Evolutionary conservation across 1,140 invertebrate genomes (phyloP), one percentile per base, ranked within the genome.

Genomic region (Zaprionus vittiger): DNA sequence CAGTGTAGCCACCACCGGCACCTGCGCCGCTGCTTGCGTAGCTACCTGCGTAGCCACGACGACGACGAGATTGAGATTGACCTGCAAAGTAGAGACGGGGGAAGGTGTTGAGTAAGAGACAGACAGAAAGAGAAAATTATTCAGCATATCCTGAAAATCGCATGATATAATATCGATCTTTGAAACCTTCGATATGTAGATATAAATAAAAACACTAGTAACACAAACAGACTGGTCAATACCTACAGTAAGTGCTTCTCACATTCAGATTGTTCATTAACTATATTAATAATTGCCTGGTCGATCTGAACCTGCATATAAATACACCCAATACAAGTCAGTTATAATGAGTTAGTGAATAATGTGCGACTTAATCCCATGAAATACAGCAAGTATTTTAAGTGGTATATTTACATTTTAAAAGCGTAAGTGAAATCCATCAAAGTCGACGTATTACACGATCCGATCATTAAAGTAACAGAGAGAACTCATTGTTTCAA

Each of bases 21-120:
- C 31, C 31, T 11, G 31, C 31, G 9, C 31, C 31, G 31, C 31
- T 34, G 31, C 31, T 34, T 17, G 68, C 66, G 34, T 91, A 89
- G 38, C 65, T 54, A 15, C 86, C 86, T 1, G 82, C 56, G 4
- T 81, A 89, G 17, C 84, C 84, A 2, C 86, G 86, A 17, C 75
- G 73, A 28, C 44, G 68, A 5, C 73, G 61, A 2, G 41, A 41
- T 2, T 56, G 60, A 17, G 26, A 6, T 1, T 68, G 55, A 5
- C 9, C 68, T 71, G 68, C 7, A 57, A 67, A 4, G 20, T 28
- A 49, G n/a, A 47, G n/a, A 47, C 3, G 41, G 11, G 41, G 3
- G 7, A 47, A 2, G n/a, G 1, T 1, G 7, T 44, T n/a, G n/a
- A 17, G 2, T 44, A 44, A 7, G 15, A 17, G 2, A 4, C 2